Conservation (phyloP, 1,140 invertebrate species). For the Acromyrmex charruanus region DNA sequence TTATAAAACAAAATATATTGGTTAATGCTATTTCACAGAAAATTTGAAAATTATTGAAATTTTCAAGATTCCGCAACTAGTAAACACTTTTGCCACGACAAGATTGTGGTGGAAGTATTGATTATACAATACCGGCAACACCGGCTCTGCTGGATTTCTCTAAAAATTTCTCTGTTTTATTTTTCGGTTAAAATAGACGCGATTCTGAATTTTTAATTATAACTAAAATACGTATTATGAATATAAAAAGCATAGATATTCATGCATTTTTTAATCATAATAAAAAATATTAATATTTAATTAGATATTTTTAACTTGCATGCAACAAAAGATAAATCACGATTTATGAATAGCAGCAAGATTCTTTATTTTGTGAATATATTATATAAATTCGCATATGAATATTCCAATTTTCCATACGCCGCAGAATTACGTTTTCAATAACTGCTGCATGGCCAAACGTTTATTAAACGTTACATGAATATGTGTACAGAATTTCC, state of each 20-base stretch:
- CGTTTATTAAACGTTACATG: conserved; percentile 28
- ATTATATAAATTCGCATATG: conserved; percentile 29
- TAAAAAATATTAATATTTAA: conserved; percentile 16
- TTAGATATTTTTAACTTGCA: conserved; percentile 16
- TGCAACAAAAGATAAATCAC: conserved; percentile 25
- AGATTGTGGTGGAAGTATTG: background rate
- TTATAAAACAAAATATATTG: background rate
- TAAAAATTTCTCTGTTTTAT: background rate
- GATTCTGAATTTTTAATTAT: background rate
- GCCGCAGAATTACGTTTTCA: conserved; percentile 28
- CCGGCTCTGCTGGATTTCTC: too few relatives aligned
- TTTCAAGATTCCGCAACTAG: background rate
- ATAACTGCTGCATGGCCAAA: conserved; percentile 30
- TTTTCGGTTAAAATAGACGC: background rate
- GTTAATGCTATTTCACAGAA: background rate
- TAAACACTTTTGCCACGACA: background rate
- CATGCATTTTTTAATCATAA: background rate
- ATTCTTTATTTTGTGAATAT: background rate
- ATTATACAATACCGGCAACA: background rate
- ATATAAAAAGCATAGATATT: background rate
- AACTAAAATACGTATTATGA: background rate
- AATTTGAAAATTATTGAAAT: background rate
- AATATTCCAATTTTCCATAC: conserved; percentile 44
- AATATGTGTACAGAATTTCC: background rate
- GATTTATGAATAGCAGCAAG: conserved; percentile 6